Percentiles rank a stretch among this genome's conserved stretches.
Conservation (phyloP, 2,888 invertebrate species). For the Drosophila diplacantha region DNA sequence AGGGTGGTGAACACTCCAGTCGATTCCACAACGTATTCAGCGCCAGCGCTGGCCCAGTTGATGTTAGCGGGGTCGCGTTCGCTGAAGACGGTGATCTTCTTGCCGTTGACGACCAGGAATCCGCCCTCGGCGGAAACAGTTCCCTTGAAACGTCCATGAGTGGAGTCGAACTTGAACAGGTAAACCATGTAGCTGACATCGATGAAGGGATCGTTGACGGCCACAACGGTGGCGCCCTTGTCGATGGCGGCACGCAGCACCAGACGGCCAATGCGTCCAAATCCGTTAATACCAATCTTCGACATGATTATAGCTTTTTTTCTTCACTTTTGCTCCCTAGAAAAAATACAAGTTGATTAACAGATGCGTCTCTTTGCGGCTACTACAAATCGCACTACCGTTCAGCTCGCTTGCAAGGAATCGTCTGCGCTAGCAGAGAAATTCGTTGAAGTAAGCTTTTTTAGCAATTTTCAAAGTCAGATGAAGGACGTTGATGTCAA, state of each 20-base stretch:
- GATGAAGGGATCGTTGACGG: conserved; percentile 99
- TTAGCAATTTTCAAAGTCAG: conserved; percentile 46
- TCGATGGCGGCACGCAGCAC: conserved; percentile 78
- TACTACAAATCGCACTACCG: conserved; percentile 33
- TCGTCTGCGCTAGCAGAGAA: conserved; percentile 38
- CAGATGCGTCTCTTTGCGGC: neutral
- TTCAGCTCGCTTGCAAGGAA: conserved; percentile 48
- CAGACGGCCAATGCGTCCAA: conserved; percentile 95
- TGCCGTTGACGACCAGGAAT: conserved; percentile 90
- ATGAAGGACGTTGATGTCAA: conserved; percentile 48
- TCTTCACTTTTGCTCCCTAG: conserved; percentile 27
- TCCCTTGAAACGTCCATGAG: conserved; percentile 97
- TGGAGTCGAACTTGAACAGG: conserved; percentile 99
- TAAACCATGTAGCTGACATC: conserved; percentile 99
- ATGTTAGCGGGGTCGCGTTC: conserved; percentile 74
- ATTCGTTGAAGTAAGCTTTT: conserved; percentile 28
- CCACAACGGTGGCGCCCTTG: conserved; percentile 91
- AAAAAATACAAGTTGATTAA: conserved; percentile 24
- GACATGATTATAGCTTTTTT: conserved; percentile 32
- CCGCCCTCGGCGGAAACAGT: conserved; percentile 88
- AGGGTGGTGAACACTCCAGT: conserved; percentile 99
- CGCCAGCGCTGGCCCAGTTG: conserved; percentile 84
- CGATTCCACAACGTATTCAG: conserved; percentile 97
- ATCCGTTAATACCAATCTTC: conserved; percentile 96
- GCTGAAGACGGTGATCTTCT: conserved; percentile 83